These are phyloP conservation scores for Bagarius yarrelli DNA, from an alignment of 2,113 vertebrate genomes.

Conservation along the genomic window DNA sequence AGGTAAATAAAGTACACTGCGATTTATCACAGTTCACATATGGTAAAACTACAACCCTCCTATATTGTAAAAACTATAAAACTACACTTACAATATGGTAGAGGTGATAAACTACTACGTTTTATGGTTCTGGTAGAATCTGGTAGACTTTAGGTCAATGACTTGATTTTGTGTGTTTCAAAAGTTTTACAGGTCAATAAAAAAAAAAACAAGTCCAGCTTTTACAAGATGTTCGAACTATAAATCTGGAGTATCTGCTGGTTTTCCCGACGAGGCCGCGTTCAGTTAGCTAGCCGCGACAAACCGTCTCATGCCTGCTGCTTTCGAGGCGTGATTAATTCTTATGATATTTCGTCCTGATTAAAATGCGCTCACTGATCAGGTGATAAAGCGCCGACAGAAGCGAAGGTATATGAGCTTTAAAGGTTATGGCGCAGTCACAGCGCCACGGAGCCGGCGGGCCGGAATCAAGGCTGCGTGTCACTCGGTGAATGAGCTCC, in stretches of 20 bases:
- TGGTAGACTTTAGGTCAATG: neutral
- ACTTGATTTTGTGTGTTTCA: neutral
- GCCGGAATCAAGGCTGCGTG: conserved; percentile 47
- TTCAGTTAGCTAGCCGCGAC: neutral
- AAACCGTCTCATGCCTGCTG: neutral
- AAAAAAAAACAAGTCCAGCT: neutral
- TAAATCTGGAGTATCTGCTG: neutral
- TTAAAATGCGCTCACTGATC: neutral
- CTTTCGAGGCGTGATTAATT: neutral
- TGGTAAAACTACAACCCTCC: neutral
- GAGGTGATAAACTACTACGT: neutral
- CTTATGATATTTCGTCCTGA: conserved; percentile 14
- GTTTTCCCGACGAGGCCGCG: neutral
- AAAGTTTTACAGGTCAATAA: neutral
- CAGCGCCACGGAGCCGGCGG: conserved; percentile 1
- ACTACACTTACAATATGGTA: neutral
- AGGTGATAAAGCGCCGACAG: neutral
- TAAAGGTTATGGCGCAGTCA: conserved; percentile 35
- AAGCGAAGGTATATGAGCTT: conserved; percentile 23
- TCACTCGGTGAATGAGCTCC: conserved; percentile 46
- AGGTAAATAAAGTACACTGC: neutral
- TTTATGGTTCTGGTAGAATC: neutral
- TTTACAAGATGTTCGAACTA: neutral
- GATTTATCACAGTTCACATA: neutral
- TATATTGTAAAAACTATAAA: neutral